Percentiles rank a stretch among this genome's conserved stretches.
phyloP scores from a whole-genome alignment of 2,797 vertebrate species.

The Pipistrellus kuhlii region DNA sequence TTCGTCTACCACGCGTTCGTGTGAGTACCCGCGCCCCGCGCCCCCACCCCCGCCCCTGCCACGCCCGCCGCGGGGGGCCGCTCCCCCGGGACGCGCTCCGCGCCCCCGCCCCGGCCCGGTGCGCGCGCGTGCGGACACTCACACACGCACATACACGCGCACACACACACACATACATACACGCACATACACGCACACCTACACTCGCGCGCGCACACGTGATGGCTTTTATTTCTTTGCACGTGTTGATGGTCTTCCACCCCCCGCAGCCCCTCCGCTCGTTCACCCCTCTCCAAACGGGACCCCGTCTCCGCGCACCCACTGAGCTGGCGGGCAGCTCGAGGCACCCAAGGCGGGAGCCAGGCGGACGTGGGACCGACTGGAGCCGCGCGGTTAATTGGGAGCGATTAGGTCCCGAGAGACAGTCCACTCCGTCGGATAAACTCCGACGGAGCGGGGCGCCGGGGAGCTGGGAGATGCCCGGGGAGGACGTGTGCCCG shows the following conservation, averaged over 20 bases:
- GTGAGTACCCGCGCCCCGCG: constrained; percentile 89
- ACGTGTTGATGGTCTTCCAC: constrained; percentile 67
- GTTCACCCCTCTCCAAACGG: not conserved
- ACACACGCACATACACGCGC: not conserved
- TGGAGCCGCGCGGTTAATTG: constrained; percentile 30
- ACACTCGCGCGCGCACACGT: constrained; percentile 61
- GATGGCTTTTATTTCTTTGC: constrained; percentile 72
- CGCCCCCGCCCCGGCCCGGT: not conserved
- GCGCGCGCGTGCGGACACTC: not conserved
- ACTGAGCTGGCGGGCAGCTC: not conserved
- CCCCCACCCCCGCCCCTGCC: not conserved
- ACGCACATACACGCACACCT: not conserved
- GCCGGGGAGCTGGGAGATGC: constrained; percentile 45
- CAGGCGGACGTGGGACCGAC: not conserved
- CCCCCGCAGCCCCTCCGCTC: not conserved
- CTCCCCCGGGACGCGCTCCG: not conserved
- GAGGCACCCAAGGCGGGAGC: not conserved
- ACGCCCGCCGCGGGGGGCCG: not conserved
- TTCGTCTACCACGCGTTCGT: constrained; percentile 96
- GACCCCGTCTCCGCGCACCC: not conserved
- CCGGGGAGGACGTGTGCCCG: not conserved
- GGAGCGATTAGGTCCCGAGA: constrained; percentile 45
- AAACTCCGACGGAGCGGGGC: not conserved
- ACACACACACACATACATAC: not conserved
- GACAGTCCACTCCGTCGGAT: not conserved